Evolutionary conservation across 2,113 vertebrate genomes (phyloP), one percentile per base, ranked within the genome.

Genomic region (Platysteira castanea): DNA sequence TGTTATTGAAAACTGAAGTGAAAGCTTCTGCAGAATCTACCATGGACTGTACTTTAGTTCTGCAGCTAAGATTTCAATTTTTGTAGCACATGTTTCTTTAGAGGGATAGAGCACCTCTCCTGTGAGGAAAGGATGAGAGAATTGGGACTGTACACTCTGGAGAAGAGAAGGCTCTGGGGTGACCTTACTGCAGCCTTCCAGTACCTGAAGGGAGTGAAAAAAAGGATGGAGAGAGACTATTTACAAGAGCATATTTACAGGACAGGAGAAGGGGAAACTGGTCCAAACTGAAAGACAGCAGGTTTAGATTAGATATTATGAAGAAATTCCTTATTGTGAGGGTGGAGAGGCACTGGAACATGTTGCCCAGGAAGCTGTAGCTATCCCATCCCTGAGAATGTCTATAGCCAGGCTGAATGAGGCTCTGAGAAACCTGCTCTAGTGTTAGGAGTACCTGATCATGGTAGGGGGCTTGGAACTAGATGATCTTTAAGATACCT

Each of bases 281-380:
- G n/a, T n/a, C n/a, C n/a, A n/a, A n/a, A n/a, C n/a, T n/a, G n/a
- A n/a, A n/a, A n/a, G n/a, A n/a, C n/a, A n/a, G n/a, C n/a, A n/a
- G n/a, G 18, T 64, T 64, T 65, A 65, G 7, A 33, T 37, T 28
- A 33, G 8, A 33, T 59, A 28, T 37, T 33, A n/a, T 13, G 9
- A n/a, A 52, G 5, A 37, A 67, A 81, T n/a, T n/a, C 6, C 11
- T 59, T 44, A 39, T 23, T 59, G 5, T 23, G 2, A 52, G 8
- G 6, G 7, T 50, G 44, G 22, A 24, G 31, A 65, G 15, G 15
- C 8, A 15, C 22, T 20, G 37, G 22, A 74, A 59, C 9, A 6
- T 0, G 1, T 24, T 52, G 6, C 2, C 13, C 10, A 28, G 44
- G 33, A 37, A 59, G 7, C 0, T 50, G 15, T 16, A 15, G 15